These are phyloP conservation scores for Psilopsiagon aurifrons DNA, from an alignment of 2,113 vertebrate species.

Conservation along the genomic window DNA sequence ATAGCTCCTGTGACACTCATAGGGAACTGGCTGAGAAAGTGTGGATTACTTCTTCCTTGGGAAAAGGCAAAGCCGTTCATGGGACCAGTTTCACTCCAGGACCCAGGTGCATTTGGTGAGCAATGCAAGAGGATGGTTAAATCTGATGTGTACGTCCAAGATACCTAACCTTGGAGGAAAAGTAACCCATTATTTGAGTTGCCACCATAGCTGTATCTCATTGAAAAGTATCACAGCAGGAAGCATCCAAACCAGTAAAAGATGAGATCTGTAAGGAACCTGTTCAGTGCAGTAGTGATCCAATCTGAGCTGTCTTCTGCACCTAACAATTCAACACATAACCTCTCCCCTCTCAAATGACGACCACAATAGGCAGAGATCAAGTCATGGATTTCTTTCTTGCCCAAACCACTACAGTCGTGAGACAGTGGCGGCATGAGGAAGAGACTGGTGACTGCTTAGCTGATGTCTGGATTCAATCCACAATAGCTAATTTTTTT, in stretches of 20 bases:
- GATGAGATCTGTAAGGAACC: neutral
- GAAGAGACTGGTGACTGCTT: neutral
- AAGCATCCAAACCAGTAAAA: neutral
- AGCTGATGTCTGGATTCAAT: neutral
- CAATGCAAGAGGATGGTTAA: neutral
- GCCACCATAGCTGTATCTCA: neutral
- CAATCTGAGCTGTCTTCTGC: neutral
- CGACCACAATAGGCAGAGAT: neutral
- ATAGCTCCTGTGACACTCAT: neutral
- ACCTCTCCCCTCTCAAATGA: neutral
- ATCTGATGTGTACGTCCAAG: neutral
- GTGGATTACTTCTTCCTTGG: fast-evolving
- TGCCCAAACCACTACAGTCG: fast-evolving
- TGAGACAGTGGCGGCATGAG: neutral
- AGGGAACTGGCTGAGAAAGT: neutral
- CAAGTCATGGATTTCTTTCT: neutral
- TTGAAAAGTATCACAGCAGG: neutral
- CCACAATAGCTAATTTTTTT: fast-evolving
- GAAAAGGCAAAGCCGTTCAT: neutral
- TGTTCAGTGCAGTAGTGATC: neutral
- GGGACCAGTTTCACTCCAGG: neutral
- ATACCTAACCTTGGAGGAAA: neutral
- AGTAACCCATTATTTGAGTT: neutral
- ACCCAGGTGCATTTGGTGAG: neutral
- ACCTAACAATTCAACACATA: neutral